Base-by-base conservation (phyloP, 2,888 invertebrate species). In the Acleris holmiana region DNA sequence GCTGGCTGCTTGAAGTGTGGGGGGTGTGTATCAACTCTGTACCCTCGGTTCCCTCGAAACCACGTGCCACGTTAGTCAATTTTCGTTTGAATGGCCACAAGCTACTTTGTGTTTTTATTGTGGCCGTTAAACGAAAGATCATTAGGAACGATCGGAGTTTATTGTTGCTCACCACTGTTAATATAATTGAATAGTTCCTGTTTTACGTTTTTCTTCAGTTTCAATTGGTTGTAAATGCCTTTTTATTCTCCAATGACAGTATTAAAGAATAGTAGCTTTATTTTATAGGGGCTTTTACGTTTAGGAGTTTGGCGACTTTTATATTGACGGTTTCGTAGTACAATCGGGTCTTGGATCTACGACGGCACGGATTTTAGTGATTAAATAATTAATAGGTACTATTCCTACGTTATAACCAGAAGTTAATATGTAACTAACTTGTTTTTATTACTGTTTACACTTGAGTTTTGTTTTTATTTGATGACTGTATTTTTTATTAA, bases 11-110 rank as follows among this genome's bases (percentile, higher is more conserved):
- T 74, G 76, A 73, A 78, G 76, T 41, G 54, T 55, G 78, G 78
- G 78, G 79, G 85, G 87, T 75, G 76, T 75, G 83, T 86, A 84
- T 81, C 82, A 80, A 88, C 84, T 35, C 35, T 86, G 88, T 86
- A 83, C 85, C 86, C 83, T 84, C 83, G 77, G 79, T 88, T 86
- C 85, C 85, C 82, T 79, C 77, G 73, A 69, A 81, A 84, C 86
- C 89, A 90, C 88, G 89, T 90, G 89, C 85, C 81, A 73, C 76
- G 83, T 80, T 85, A 83, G 84, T 87, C 87, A 80, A 87, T 86
- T 88, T 89, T 85, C 81, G 77, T 79, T 76, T 83, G 83, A 83
- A 85, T 83, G 75, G 79, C 75, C 73, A 71, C 74, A 68, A 73
- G 77, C 80, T 82, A 79, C 65, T 87, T 85, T 82, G 80, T 84